Percentiles rank a stretch among this genome's conserved stretches.
Conservation (phyloP, 2,888 invertebrate species). For the Pteria penguin region DNA sequence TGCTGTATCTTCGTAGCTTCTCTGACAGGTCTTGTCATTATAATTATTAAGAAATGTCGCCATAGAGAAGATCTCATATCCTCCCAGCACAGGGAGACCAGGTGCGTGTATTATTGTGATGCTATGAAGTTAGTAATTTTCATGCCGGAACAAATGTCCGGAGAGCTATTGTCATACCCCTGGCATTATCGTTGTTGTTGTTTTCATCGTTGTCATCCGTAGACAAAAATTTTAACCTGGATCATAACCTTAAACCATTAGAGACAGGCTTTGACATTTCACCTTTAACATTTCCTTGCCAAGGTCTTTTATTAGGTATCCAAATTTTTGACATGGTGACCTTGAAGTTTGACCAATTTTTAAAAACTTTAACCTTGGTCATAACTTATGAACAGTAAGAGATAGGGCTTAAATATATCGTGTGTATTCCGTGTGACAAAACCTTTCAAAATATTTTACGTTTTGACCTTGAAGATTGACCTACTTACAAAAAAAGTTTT, state of each 20-base stretch:
- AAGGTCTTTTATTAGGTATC: not conserved
- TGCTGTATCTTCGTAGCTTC: conserved; percentile 86
- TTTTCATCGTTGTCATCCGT: no score
- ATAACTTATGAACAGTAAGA: not conserved
- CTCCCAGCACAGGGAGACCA: conserved; percentile 67
- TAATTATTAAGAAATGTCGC: conserved; percentile 83
- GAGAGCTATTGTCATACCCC: no score
- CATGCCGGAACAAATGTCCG: no score
- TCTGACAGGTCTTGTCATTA: conserved; percentile 84
- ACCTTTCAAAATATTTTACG: no score
- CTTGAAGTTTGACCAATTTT: not conserved
- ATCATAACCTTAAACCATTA: not conserved
- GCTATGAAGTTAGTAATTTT: no score
- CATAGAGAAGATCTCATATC: conserved; percentile 71
- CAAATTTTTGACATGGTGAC: not conserved
- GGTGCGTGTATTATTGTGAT: conserved; percentile 54
- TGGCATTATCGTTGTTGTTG: no score
- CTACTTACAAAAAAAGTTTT: not conserved
- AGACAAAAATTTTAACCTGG: not conserved
- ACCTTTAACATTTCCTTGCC: not conserved
- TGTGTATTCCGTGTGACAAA: no score
- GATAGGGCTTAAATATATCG: not conserved
- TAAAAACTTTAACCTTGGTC: not conserved
- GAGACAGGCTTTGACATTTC: not conserved
- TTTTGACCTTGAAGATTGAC: not conserved